Evolutionary conservation across 1,140 invertebrate genomes (phyloP).

Genomic region (Hormaphis cornu): DNA sequence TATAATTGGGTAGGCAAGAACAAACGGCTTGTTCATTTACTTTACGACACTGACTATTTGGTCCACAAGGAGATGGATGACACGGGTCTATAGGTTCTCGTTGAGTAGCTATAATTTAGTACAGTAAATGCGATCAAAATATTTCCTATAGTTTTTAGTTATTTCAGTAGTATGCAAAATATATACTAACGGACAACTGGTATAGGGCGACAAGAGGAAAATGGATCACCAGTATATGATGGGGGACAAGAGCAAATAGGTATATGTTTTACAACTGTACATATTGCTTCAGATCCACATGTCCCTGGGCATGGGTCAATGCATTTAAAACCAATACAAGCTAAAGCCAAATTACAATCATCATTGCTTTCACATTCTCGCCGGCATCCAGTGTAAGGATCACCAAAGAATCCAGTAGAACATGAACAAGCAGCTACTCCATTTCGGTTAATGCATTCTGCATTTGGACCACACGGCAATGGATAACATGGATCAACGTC

Average conservation of each 20-base stretch:
- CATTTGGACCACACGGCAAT: conserved; percentile 45
- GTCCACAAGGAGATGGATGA: conserved; percentile 60
- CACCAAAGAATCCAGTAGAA: conserved; percentile 44
- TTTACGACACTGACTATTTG: conserved; percentile 54
- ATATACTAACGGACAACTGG: conserved; percentile 42
- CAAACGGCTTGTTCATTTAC: conserved; percentile 48
- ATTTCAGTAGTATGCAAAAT: not conserved
- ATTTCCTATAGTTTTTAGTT: no score
- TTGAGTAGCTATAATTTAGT: conserved; percentile 1
- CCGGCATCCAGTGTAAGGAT: conserved; percentile 45
- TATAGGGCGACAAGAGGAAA: conserved; percentile 44
- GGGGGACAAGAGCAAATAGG: conserved; percentile 47
- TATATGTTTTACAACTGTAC: conserved; percentile 46
- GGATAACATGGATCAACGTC: conserved; percentile 40
- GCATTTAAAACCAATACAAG: conserved; percentile 48
- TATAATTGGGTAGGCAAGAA: conserved; percentile 49
- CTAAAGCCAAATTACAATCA: conserved; percentile 47
- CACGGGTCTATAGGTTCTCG: conserved; percentile 46
- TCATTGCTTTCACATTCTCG: conserved; percentile 42
- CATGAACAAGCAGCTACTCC: conserved; percentile 44
- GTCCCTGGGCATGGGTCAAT: conserved; percentile 48
- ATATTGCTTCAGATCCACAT: conserved; percentile 49
- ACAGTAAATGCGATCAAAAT: not conserved
- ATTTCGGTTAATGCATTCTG: conserved; percentile 42
- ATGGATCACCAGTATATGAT: conserved; percentile 52